Base-by-base conservation (phyloP, 2,113 vertebrate species). In the Cebus imitator region DNA sequence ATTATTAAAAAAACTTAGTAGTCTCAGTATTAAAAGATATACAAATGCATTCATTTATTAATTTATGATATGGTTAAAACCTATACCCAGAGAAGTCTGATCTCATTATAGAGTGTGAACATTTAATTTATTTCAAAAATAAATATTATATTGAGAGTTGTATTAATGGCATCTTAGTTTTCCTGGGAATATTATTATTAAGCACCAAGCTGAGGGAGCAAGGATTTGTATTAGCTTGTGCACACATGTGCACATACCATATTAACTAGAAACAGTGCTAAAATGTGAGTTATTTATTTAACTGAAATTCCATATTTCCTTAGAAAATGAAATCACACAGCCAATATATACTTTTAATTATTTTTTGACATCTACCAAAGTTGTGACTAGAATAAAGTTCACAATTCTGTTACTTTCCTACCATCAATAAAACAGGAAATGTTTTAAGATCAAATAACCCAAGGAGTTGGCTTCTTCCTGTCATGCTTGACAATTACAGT, bases 71-170 rank as follows among this genome's bases (percentile, higher is more conserved):
- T 95, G 30, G 75, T 87, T 96, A 86, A 93, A 97, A 91, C 48
- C 55, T 94, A 84, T 95, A 93, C 75, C 40, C 25, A 90, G 43
- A 93, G 85, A 95, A 96, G 3, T 91, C 57, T 93, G 43, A 94
- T 96, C 91, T 97, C 89, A 97, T 95, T 97, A 96, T 50, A 89
- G 50, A 96, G 27, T 82, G 72, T 92, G 55, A 95, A 83, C 81
- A 14, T 96, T 96, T 91, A 61, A 95, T 97, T 90, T 85, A 95
- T 91, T 95, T 92, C 80, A 75, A 85, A 94, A 95, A 70, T 76
- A 84, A 58, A 64, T 92, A 91, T 89, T 88, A 68, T 82, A 79
- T 3, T 93, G 45, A 48, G n/a, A 50, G 21, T n/a, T 82, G 4
- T 81, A 93, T 97, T 94, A 89, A 94, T 96, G 87, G 16, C 20